Conservation (phyloP, 1,140 invertebrate genomes). For the Coelopa frigida region DNA sequence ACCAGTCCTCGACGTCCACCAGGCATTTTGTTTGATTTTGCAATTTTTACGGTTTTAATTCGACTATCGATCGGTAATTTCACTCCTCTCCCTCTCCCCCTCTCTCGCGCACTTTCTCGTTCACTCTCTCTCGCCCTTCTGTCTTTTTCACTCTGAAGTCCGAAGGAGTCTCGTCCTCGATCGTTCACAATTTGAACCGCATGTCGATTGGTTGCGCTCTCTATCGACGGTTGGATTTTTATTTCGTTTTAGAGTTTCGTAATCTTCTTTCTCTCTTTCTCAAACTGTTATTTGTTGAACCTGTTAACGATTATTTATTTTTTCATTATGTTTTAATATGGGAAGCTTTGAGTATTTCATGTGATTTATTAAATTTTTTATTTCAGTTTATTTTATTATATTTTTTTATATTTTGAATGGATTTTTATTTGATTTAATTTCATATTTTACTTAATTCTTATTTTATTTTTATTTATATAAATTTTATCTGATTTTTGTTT, state of each 20-base stretch:
- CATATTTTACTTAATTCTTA: neutral
- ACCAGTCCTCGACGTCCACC: constrained; percentile 94
- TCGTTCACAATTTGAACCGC: too few relatives aligned
- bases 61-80: too few relatives aligned
- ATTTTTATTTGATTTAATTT: neutral
- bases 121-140: too few relatives aligned
- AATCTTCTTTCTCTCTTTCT: neutral
- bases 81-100: too few relatives aligned
- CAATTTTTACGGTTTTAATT: too few relatives aligned
- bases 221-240: too few relatives aligned
- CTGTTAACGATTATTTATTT: neutral
- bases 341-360: neutral
- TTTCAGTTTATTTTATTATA: too few relatives aligned
- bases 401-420: too few relatives aligned
- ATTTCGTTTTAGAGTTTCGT: neutral
- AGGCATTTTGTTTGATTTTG: constrained; percentile 64
- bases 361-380: neutral
- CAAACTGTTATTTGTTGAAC: neutral
- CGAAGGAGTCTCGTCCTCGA: too few relatives aligned
- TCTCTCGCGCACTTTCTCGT: too few relatives aligned
- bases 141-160: too few relatives aligned
- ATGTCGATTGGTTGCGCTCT: too few relatives aligned
- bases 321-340: neutral
- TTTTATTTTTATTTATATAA: neutral
- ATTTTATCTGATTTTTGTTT: neutral